A percentile compares a stretch with the other conserved stretches of the same genome.
These are phyloP conservation scores for Macaria notata DNA, from an alignment of 2,888 invertebrate species.

Conservation along the genomic window DNA sequence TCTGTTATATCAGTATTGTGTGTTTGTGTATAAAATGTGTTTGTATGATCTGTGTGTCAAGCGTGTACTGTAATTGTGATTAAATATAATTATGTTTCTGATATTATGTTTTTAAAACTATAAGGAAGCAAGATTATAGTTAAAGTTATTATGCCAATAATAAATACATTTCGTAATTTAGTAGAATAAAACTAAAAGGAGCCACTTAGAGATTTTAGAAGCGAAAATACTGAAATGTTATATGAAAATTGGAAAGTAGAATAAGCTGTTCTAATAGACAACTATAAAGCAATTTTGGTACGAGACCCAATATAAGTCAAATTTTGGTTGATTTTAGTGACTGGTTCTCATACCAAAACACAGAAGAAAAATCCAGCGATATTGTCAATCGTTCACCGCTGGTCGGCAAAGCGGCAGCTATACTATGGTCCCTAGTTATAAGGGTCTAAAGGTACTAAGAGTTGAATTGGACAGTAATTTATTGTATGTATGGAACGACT, in stretches of 20 bases:
- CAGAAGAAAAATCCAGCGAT: slow-evolving; percentile 58
- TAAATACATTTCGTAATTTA: slow-evolving; percentile 14
- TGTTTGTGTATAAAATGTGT: slow-evolving; percentile 19
- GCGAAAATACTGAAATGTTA: slow-evolving; percentile 31
- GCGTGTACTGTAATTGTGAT: slow-evolving; percentile 2
- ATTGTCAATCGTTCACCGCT: slow-evolving; percentile 55
- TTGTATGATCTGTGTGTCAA: slow-evolving; percentile 27
- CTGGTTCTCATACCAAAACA: slow-evolving; percentile 42
- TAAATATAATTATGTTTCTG: too few species aligned
- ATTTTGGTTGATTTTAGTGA: background rate
- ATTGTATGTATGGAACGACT: slow-evolving; percentile 26
- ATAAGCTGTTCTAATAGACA: slow-evolving; percentile 65
- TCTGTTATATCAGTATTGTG: background rate
- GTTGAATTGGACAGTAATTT: slow-evolving; percentile 40
- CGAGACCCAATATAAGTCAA: slow-evolving; percentile 38
- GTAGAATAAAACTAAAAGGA: slow-evolving; percentile 21
- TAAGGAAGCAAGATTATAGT: slow-evolving; percentile 6
- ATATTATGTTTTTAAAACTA: too few species aligned
- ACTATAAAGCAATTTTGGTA: slow-evolving; percentile 57
- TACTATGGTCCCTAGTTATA: slow-evolving; percentile 36
- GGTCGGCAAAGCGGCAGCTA: slow-evolving; percentile 72
- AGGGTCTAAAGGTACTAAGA: slow-evolving; percentile 47
- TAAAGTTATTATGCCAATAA: slow-evolving; percentile 9
- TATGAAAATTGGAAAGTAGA: slow-evolving; percentile 49
- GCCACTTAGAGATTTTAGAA: slow-evolving; percentile 28